phyloP scores from a whole-genome alignment of 2,888 invertebrate genomes.

The Polyploca ridens region DNA sequence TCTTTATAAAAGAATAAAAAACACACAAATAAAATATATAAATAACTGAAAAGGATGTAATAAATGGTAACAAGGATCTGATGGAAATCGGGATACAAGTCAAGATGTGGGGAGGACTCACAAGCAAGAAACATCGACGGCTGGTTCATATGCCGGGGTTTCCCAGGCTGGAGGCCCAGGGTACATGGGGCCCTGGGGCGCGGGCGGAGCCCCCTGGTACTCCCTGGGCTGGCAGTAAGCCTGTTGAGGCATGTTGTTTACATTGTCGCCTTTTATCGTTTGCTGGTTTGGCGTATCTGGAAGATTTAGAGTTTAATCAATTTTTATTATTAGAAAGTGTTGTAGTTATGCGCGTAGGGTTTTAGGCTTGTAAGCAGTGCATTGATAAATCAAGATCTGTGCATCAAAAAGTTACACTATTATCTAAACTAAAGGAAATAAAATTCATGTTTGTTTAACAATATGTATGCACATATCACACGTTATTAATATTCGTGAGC shows the following conservation, averaged over 20 bases:
- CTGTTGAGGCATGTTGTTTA: slow-evolving; percentile 80
- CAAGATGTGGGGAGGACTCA: slow-evolving; percentile 76
- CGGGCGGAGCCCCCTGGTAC: slow-evolving; percentile 63
- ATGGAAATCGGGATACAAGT: slow-evolving; percentile 57
- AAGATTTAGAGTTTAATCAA: slow-evolving; percentile 52
- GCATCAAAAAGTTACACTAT: not conserved
- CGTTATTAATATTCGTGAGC: too few species aligned
- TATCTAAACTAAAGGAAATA: not conserved
- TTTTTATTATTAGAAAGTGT: not conserved
- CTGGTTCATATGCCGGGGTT: slow-evolving; percentile 76
- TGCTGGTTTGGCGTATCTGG: slow-evolving; percentile 77
- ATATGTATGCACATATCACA: too few species aligned
- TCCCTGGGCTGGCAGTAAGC: slow-evolving; percentile 72
- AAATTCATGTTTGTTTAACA: too few species aligned
- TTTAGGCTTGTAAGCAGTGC: not conserved
- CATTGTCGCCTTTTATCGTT: slow-evolving; percentile 80
- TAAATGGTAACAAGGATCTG: slow-evolving; percentile 38
- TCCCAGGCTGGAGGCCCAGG: slow-evolving; percentile 72
- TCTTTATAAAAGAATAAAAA: not conserved
- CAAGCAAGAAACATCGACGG: slow-evolving; percentile 82
- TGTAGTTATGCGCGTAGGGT: not conserved
- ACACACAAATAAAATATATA: slow-evolving; percentile 17
- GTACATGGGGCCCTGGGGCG: slow-evolving; percentile 66
- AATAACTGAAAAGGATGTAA: slow-evolving; percentile 19
- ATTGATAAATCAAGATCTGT: not conserved